phyloP scores from a whole-genome alignment of 2,888 invertebrate genomes.

The Gnatocerus cornutus region DNA sequence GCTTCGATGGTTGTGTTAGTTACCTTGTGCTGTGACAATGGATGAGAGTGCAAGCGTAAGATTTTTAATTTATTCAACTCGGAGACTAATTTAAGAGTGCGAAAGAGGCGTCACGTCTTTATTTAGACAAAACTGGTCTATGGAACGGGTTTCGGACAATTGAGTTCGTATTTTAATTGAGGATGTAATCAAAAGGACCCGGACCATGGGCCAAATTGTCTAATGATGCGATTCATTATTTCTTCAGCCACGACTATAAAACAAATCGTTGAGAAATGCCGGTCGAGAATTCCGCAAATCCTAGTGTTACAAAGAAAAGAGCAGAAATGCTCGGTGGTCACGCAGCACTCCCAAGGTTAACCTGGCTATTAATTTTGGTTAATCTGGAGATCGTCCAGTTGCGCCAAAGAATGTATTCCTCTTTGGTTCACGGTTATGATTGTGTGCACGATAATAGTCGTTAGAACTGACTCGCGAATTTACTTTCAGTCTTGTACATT shows the following conservation, averaged over 20 bases:
- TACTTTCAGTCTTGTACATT: constrained; percentile 28
- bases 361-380: constrained; percentile 62
- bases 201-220: constrained; percentile 2
- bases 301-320: constrained; percentile 46
- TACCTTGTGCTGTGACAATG: constrained; percentile 31
- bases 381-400: constrained; percentile 56
- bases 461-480: constrained; percentile 29
- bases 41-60: constrained; percentile 14
- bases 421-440: constrained; percentile 50
- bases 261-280: constrained; percentile 36
- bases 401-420: constrained; percentile 42
- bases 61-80: neutral
- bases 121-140: constrained; percentile 23
- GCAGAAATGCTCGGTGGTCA: constrained; percentile 35
- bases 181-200: constrained; percentile 14
- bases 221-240: constrained; percentile 11
- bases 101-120: constrained; percentile 22
- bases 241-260: neutral
- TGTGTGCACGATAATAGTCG: constrained; percentile 16
- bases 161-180: constrained; percentile 11
- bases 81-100: neutral
- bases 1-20: constrained; percentile 24
- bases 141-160: constrained; percentile 18
- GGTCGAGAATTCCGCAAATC: constrained; percentile 38
- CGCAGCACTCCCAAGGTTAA: constrained; percentile 57